Conservation (phyloP, 2,113 vertebrate species). For the Macrotis lagotis region DNA sequence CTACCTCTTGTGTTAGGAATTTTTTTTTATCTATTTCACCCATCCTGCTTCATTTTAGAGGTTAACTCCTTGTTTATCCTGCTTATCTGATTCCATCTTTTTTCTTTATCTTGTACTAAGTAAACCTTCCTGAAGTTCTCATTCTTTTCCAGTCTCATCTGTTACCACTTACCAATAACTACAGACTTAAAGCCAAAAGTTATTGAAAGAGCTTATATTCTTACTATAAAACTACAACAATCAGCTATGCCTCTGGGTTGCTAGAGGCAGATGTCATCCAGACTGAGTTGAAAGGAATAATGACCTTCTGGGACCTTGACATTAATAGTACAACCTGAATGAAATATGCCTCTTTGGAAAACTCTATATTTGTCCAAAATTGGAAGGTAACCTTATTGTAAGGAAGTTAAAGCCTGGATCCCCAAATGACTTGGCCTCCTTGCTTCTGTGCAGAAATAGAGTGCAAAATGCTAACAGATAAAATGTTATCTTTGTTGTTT, state of each 20-base stretch:
- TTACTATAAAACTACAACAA: slow-evolving; percentile 63
- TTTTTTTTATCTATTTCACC: not conserved
- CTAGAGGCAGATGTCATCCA: slow-evolving; percentile 66
- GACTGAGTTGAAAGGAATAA: slow-evolving; percentile 61
- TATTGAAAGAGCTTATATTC: slow-evolving; percentile 50
- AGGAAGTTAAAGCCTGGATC: slow-evolving; percentile 44
- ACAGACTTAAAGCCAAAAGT: slow-evolving; percentile 48
- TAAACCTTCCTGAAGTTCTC: not conserved
- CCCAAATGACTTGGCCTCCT: slow-evolving; percentile 45
- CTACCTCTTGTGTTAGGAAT: not conserved
- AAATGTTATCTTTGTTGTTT: slow-evolving; percentile 62
- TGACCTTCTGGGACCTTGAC: slow-evolving; percentile 68
- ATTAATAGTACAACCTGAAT: slow-evolving; percentile 61
- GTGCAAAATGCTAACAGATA: slow-evolving; percentile 29
- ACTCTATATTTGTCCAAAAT: slow-evolving; percentile 54
- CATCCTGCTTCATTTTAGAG: not conserved
- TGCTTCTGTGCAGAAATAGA: slow-evolving; percentile 11
- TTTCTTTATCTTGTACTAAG: not conserved
- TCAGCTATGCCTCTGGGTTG: slow-evolving; percentile 60
- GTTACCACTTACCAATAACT: slow-evolving; percentile 9
- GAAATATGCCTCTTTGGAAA: slow-evolving; percentile 62
- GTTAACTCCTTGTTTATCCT: not conserved
- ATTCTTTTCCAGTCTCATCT: slow-evolving; percentile 21
- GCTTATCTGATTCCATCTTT: not conserved
- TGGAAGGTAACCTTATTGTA: slow-evolving; percentile 54